Evolutionary conservation across 2,113 vertebrate species (phyloP).

Genomic region (Dromiciops gliroides): DNA sequence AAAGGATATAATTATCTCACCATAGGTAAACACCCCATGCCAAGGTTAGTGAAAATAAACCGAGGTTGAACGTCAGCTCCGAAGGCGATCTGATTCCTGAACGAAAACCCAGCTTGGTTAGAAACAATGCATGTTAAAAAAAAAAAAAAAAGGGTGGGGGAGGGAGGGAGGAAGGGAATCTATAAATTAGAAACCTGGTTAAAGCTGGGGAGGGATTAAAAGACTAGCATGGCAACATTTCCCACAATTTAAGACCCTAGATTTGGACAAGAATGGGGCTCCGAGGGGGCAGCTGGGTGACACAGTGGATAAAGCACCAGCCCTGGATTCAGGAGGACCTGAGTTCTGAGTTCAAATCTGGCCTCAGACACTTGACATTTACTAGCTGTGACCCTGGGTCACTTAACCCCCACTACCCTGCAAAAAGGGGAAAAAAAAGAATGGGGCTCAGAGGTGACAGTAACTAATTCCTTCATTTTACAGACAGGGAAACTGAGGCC

Average conservation of each 20-base stretch:
- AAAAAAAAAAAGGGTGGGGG: not conserved
- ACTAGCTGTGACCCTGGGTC: no score
- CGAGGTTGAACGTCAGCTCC: conserved; percentile 32
- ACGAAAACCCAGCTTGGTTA: not conserved
- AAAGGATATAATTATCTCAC: conserved; percentile 26
- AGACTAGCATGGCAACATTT: not conserved
- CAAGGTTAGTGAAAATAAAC: conserved; percentile 1
- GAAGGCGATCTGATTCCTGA: not conserved
- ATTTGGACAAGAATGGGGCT: not conserved
- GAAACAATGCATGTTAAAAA: not conserved
- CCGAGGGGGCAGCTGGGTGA: no score
- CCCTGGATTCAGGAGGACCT: no score
- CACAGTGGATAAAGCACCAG: no score
- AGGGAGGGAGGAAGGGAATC: not conserved
- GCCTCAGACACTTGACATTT: no score
- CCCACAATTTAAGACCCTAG: not conserved
- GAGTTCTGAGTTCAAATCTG: no score
- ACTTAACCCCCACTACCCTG: no score
- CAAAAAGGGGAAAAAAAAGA: no score
- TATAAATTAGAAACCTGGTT: not conserved
- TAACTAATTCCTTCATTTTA: not conserved
- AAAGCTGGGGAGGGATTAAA: not conserved
- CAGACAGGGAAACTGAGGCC: not conserved
- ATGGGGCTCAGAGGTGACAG: not conserved
- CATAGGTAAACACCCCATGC: conserved; percentile 20